Conservation (phyloP, 2,113 vertebrate species). For the Notarius quadriscutis region DNA sequence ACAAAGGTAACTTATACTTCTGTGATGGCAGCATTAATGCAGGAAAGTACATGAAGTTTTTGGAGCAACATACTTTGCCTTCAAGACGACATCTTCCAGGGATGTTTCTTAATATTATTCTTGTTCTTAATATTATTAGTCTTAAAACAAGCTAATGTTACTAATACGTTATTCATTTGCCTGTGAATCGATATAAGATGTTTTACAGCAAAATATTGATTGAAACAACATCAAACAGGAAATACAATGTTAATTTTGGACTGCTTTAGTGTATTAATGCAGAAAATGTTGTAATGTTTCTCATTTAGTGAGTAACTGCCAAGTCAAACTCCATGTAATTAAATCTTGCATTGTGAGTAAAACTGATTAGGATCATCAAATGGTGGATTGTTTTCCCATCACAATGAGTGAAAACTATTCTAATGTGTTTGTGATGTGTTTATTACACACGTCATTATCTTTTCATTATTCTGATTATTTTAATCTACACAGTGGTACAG, state of each 20-base stretch:
- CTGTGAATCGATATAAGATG: neutral
- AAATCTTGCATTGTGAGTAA: neutral
- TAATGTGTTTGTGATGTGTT: neutral
- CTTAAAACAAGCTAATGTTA: neutral
- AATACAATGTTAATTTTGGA: neutral
- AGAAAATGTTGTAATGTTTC: neutral
- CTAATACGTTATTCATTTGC: neutral
- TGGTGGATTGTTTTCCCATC: neutral
- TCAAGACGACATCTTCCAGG: too few relatives aligned
- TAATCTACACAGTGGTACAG: neutral
- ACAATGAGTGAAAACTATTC: neutral
- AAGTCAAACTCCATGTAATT: neutral
- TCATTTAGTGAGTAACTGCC: neutral
- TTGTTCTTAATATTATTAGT: neutral
- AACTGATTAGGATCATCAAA: neutral
- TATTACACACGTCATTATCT: slow-evolving; percentile 11
- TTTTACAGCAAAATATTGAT: neutral
- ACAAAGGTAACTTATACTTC: too few relatives aligned
- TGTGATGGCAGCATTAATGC: too few relatives aligned
- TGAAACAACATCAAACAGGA: neutral
- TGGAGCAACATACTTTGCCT: too few relatives aligned
- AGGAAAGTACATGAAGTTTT: too few relatives aligned
- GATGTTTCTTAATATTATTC: neutral
- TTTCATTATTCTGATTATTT: neutral
- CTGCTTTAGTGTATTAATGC: neutral